phyloP scores from a whole-genome alignment of 2,888 invertebrate genomes.

The Toxonevra muliebris region DNA sequence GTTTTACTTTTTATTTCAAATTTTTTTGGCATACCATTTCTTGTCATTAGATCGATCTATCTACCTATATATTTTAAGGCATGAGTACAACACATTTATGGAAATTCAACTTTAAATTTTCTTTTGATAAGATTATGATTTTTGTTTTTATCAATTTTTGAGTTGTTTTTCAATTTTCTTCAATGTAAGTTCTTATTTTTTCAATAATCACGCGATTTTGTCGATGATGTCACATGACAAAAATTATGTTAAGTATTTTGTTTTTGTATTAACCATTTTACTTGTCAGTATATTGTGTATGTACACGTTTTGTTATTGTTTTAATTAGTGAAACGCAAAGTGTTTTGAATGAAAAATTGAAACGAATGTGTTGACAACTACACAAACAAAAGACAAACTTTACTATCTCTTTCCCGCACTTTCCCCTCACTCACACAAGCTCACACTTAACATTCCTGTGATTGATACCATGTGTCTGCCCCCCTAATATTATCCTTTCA shows the following conservation, averaged over 20 bases:
- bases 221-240: constrained; percentile 18
- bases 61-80: too few species aligned
- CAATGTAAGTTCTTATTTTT: background rate
- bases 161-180: too few species aligned
- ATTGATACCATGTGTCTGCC: constrained; percentile 22
- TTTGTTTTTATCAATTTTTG: too few species aligned
- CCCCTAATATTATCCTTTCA: constrained; percentile 39
- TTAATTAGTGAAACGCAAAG: background rate
- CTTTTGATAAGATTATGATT: too few species aligned
- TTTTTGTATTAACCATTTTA: background rate
- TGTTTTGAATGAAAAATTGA: background rate
- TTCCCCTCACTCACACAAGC: too few species aligned
- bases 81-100: too few species aligned
- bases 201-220: background rate
- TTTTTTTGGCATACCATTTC: too few species aligned
- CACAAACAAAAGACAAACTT: background rate
- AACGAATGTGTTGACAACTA: background rate
- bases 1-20: too few species aligned
- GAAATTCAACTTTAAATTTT: too few species aligned
- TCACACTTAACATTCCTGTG: background rate
- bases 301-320: background rate
- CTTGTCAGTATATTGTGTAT: background rate
- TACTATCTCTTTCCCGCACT: background rate
- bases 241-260: background rate
- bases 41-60: too few species aligned